Evolutionary conservation across 1,140 invertebrate genomes (phyloP), one percentile per base, ranked within the genome.

Genomic region (Sinella curviseta): DNA sequence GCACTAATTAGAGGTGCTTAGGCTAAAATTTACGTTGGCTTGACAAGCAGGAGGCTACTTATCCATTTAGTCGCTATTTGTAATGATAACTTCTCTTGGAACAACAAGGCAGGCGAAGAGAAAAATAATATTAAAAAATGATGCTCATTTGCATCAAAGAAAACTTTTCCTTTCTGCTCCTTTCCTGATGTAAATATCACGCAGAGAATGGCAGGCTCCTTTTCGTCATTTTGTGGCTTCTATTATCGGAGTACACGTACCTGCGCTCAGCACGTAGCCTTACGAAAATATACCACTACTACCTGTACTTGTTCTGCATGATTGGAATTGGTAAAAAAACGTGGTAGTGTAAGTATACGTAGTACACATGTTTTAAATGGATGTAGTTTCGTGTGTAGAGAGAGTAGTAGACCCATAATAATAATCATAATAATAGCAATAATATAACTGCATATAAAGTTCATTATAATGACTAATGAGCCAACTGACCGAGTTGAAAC

Each of bases 401-500:
- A n/a, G 14, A 60, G 24, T 60, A n/a, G 57, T 16, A 60, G 57
- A 60, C 24, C 57, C 57, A 60, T 60, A 26, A 60, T n/a, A 60
- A 60, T 60, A 48, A 48, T 48, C 39, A 48, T 48, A 48, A 48
- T 48, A 48, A 48, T 48, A 48, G 39, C 39, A 48, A 48, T 48
- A 60, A 60, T 60, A 60, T 60, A 60, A 60, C 57, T 70, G 65
- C 31, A 55, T 78, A 75, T 74, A 74, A 78, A 57, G 70, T 78
- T 78, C 78, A 78, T 78, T 78, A 78, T 55, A 78, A 78, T 78
- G 78, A 78, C 70, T 78, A 78, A 78, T 78, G 78, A 78, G 78
- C 39, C 31, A 70, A 70, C 65, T 70, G 65, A 70, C 65, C 65
- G 65, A 70, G 65, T 31, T 70, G 65, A 33, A 70, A 33, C 31